Percentiles rank a stretch among this genome's conserved stretches.
These are phyloP conservation scores for Sciaenops ocellatus DNA, from an alignment of 2,797 vertebrate species.

Conservation along the genomic window DNA sequence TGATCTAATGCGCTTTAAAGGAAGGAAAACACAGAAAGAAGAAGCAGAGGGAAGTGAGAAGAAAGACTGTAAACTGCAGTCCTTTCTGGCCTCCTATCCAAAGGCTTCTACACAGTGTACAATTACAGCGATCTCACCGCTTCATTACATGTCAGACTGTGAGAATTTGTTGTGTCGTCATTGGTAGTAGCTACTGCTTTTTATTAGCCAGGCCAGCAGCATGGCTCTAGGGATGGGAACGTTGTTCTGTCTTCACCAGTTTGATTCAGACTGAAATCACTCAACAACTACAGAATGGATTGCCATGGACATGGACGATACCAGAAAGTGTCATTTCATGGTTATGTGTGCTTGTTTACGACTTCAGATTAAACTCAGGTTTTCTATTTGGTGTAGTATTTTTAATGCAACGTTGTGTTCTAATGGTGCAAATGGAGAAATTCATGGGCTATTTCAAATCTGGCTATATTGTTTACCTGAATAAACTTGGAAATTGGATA, in stretches of 20 bases:
- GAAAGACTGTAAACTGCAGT: background rate
- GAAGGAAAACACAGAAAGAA: conserved; percentile 14
- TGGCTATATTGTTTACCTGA: too few relatives aligned
- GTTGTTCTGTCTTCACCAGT: background rate
- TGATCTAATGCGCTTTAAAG: background rate
- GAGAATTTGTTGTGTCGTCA: background rate
- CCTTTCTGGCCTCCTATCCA: background rate
- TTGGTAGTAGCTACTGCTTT: background rate
- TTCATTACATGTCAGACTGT: background rate
- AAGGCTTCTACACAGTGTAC: background rate
- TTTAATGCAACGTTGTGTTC: too few relatives aligned
- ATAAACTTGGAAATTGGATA: too few relatives aligned
- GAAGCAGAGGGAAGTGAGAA: background rate
- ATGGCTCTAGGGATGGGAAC: background rate
- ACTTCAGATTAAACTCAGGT: too few relatives aligned
- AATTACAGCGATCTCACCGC: background rate
- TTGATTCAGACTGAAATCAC: background rate
- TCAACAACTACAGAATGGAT: background rate
- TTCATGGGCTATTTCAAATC: too few relatives aligned
- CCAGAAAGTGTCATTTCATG: too few relatives aligned
- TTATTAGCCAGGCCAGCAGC: background rate
- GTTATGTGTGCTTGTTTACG: too few relatives aligned
- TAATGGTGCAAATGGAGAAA: too few relatives aligned
- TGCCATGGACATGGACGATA: background rate
- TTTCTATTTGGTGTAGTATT: too few relatives aligned